These are phyloP conservation scores for Merops nubicus DNA, from an alignment of 2,113 vertebrate species.

Conservation along the genomic window DNA sequence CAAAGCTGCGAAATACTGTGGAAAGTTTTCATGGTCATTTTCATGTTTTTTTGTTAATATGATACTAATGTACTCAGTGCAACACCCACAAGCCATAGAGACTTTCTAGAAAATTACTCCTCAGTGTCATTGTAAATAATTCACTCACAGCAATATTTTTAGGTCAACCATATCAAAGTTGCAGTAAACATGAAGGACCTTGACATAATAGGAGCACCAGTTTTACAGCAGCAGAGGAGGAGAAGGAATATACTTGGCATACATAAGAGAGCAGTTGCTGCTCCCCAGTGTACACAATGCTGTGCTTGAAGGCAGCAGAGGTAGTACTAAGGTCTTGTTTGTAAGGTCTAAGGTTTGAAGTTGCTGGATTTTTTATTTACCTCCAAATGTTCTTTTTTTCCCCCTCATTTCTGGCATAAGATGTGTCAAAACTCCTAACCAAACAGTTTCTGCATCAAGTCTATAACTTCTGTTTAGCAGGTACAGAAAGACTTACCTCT, in stretches of 20 bases:
- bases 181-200: background rate
- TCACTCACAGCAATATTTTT: slow-evolving; percentile 12
- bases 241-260: background rate
- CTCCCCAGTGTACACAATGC: background rate
- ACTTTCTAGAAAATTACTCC: slow-evolving; percentile 1
- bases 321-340: background rate
- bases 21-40: background rate
- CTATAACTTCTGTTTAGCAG: background rate
- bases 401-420: background rate
- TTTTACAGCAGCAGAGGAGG: background rate
- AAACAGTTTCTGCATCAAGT: background rate
- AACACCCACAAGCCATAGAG: background rate
- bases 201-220: slow-evolving; percentile 31
- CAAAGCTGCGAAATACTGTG: background rate
- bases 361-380: background rate
- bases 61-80: background rate
- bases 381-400: background rate
- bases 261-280: background rate
- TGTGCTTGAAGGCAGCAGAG: background rate
- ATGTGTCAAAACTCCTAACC: background rate
- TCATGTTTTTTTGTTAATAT: background rate
- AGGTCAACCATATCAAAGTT: slow-evolving; percentile 42
- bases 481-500: background rate
- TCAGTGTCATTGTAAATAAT: slow-evolving; percentile 24
- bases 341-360: background rate